Evolutionary conservation across 1,140 invertebrate genomes (phyloP), one percentile per base, ranked within the genome.

Genomic region (Magallana angulata): DNA sequence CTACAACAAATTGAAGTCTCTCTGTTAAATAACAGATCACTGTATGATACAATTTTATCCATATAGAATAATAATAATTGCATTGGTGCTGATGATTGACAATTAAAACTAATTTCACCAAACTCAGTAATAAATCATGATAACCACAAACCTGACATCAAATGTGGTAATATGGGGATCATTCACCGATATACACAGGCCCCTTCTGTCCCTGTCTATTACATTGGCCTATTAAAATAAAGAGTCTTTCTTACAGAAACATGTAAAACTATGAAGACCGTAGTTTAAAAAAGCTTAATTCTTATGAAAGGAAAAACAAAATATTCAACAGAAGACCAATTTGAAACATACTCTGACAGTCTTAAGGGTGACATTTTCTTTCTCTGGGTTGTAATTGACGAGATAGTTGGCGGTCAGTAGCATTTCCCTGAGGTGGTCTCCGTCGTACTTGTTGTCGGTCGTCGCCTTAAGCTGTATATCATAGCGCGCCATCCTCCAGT

Each of bases 121-220:
- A 48, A 48, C 5, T 2, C 36, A 48, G 36, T 48, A 48, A 48
- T 48, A 48, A 48, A 48, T 48, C 36, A 48, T 48, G 36, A 48
- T 4, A 48, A 48, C 36, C 36, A 48, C 36, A 48, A 48, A 91
- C 92, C n/a, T 56, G 12, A 48, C 86, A 90, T 94, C 92, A 81
- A 93, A 93, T 1, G 92, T 91, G 7, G 90, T 89, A 14, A 94
- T 91, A 68, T 93, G 91, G 36, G 92, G 91, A 89, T 93, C 93
- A 76, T 92, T 92, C 62, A 92, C 90, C n/a, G 92, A 92, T 62
- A 90, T 82, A 87, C 92, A 93, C 2, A 92, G 84, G 24, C 89
- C 91, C 58, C 82, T 86, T 71, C 86, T 89, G 84, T 93, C 92
- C 76, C 56, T 71, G 84, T 93, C 90, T 14, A 92, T 59, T 36